phyloP scores from a whole-genome alignment of 2,888 invertebrate species.

The Pachydiplax longipennis region DNA sequence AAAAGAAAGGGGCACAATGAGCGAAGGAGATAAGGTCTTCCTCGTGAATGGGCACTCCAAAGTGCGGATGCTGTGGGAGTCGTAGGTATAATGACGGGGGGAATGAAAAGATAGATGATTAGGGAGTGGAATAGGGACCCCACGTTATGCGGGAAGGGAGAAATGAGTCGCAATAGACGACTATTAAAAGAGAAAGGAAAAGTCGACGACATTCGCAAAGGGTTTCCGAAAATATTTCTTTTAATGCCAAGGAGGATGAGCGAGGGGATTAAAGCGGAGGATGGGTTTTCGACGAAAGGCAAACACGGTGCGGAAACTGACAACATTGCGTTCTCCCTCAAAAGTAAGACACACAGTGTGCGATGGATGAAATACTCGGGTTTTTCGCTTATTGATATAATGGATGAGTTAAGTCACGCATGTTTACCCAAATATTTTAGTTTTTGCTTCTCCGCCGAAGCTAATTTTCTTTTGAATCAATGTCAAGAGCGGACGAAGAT shows the following conservation, averaged over 20 bases:
- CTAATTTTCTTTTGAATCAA: too few species aligned
- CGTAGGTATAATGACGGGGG: not conserved
- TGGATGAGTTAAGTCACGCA: too few species aligned
- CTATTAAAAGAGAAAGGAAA: not conserved
- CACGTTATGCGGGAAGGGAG: not conserved
- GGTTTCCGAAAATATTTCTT: not conserved
- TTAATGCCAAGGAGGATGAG: not conserved
- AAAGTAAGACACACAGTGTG: too few species aligned
- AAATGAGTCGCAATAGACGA: not conserved
- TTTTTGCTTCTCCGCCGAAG: too few species aligned
- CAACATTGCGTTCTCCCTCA: too few species aligned
- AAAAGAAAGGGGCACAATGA: not conserved
- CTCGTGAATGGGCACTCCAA: slow-evolving; percentile 4
- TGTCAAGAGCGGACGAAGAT: too few species aligned
- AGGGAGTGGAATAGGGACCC: not conserved
- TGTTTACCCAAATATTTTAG: too few species aligned
- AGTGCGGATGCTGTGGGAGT: not conserved
- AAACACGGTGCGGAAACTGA: too few species aligned
- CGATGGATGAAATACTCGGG: too few species aligned
- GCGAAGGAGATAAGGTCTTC: not conserved
- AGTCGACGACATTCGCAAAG: not conserved
- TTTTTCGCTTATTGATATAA: too few species aligned
- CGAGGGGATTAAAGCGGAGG: not conserved
- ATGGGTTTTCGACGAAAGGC: not conserved
- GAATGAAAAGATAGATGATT: not conserved